Percentiles rank a stretch among this genome's conserved stretches.
Evolutionary conservation across 1,140 invertebrate species (phyloP).

Genomic region (Amphibalanus amphitrite): DNA sequence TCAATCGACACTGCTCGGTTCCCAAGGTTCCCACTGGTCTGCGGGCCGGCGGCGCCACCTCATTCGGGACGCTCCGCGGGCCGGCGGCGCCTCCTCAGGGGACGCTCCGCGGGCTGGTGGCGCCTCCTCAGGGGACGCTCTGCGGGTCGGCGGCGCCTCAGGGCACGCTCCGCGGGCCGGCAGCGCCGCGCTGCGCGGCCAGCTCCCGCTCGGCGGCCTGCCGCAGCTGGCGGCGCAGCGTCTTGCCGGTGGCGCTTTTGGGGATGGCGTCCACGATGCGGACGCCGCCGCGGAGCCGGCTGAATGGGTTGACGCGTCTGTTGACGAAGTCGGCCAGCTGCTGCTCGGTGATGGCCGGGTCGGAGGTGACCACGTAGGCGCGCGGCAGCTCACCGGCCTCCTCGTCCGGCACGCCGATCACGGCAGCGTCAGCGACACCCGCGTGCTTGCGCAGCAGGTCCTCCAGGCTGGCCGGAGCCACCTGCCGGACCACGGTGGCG

Average conservation of each 20-base stretch:
- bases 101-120: too few relatives aligned
- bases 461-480: constrained; percentile 37
- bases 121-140: too few relatives aligned
- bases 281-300: constrained; percentile 34
- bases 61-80: too few relatives aligned
- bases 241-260: constrained; percentile 55
- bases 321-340: constrained; percentile 20
- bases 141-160: too few relatives aligned
- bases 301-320: constrained; percentile 18
- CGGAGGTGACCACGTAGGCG: constrained; percentile 30
- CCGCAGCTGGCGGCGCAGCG: constrained; percentile 36
- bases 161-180: too few relatives aligned
- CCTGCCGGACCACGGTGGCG: constrained; percentile 21
- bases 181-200: too few relatives aligned
- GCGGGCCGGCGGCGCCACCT: too few relatives aligned
- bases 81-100: too few relatives aligned
- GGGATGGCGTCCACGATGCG: constrained; percentile 48
- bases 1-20: too few relatives aligned
- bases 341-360: constrained; percentile 14
- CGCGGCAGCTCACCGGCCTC: constrained; percentile 31
- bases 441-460: constrained; percentile 30
- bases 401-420: constrained; percentile 34
- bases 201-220: too few relatives aligned
- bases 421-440: constrained; percentile 32
- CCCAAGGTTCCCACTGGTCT: too few relatives aligned